phyloP scores from a whole-genome alignment of 2,797 vertebrate genomes.

The Cynopterus sphinx region DNA sequence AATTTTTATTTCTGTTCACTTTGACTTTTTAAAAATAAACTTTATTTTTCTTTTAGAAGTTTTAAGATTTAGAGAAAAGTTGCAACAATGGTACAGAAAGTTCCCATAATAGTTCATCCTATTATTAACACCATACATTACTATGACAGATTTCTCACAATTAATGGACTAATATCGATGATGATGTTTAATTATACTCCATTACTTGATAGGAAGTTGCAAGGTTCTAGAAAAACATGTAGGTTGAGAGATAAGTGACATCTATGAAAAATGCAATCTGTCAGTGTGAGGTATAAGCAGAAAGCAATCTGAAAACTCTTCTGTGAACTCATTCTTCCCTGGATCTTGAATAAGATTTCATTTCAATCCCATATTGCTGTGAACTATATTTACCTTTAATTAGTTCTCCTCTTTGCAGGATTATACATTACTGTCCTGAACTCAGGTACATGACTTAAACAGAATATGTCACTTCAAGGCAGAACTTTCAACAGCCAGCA shows the following conservation, averaged over 20 bases:
- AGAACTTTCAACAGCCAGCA: not conserved
- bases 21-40: not conserved
- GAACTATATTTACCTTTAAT: not conserved
- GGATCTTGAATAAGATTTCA: not conserved
- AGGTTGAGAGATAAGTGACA: not conserved
- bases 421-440: not conserved
- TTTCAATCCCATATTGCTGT: not conserved
- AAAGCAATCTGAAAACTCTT: not conserved
- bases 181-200: not conserved
- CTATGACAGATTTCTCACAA: not conserved
- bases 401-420: not conserved
- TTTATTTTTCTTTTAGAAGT: not conserved
- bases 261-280: not conserved
- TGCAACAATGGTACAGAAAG: not conserved
- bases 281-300: not conserved
- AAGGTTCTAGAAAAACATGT: not conserved
- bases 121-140: not conserved
- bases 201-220: not conserved
- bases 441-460: not conserved
- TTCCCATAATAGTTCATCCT: not conserved
- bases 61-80: not conserved
- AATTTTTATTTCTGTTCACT: not conserved
- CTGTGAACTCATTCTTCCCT: not conserved
- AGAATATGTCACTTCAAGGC: not conserved
- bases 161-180: not conserved